Evolutionary conservation across 2,113 vertebrate species (phyloP), one percentile per base, ranked within the genome.

Genomic region (Pachyramphus minor): DNA sequence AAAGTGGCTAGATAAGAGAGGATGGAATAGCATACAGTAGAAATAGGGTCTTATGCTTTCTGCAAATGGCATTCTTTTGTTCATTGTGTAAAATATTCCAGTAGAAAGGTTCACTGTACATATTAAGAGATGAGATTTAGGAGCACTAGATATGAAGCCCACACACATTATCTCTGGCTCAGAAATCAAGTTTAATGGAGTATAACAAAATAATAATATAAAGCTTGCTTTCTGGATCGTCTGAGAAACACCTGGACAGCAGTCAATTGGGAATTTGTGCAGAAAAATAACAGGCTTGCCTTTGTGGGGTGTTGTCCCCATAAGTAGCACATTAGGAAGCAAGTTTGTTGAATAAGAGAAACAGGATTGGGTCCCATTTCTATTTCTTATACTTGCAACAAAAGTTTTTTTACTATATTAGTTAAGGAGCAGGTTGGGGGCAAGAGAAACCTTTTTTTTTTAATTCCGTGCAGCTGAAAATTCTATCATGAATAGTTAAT

Each of bases 1-100:
- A 96, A 98, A 98, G 96, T 98, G 96, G 74, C 88, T 92, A 96
- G 97, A 97, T 97, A 97, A 97, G 91, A 92, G 55, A 87, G 94
- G 93, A 96, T 96, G 93, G 95, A 97, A 94, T 95, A 93, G 93
- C 93, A 97, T 89, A 84, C 84, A 93, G 96, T 50, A 95, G 79
- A 97, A 98, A 97, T 84, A 71, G 25, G 62, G 95, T 96, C 49
- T 95, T 96, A 93, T 39, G 83, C 66, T 97, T 97, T 97, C 96
- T 87, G 62, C 49, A 95, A 97, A 91, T 91, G 67, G 56, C 33
- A 80, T 96, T 97, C 94, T 97, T 97, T 97, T 97, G 93, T 97
- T 94, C 97, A 97, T 97, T 97, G 95, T 97, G 92, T 91, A 95
- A 97, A 97, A 95, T 96, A 97, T 97, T 97, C 72, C 81, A 97